phyloP scores from a whole-genome alignment of 2,888 invertebrate species.

The Drosophila neotestacea region DNA sequence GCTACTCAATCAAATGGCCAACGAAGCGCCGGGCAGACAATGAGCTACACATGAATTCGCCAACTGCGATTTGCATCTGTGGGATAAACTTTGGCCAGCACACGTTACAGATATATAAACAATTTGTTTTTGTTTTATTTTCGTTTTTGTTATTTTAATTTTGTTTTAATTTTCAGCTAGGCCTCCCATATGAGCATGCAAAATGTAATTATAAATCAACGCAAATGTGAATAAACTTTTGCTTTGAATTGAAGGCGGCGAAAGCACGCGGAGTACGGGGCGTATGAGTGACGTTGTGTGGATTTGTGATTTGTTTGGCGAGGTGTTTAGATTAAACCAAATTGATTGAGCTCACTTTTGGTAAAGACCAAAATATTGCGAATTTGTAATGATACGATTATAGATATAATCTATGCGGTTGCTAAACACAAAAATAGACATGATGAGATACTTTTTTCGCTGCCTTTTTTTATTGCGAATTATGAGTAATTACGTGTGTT shows the following conservation, averaged over 20 bases:
- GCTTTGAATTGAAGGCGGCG: constrained; percentile 50
- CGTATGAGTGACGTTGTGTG: constrained; percentile 62
- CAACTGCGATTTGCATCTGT: constrained; percentile 44
- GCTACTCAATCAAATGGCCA: constrained; percentile 62
- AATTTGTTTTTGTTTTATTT: background rate
- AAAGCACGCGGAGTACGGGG: constrained; percentile 37
- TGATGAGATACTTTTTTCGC: constrained; percentile 29
- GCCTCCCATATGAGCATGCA: constrained; percentile 27
- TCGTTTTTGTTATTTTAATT: constrained; percentile 7
- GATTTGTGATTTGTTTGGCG: constrained; percentile 37
- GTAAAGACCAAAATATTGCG: constrained; percentile 21
- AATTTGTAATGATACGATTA: constrained; percentile 31
- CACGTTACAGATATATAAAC: constrained; percentile 28
- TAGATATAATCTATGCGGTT: constrained; percentile 19
- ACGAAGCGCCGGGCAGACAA: constrained; percentile 52
- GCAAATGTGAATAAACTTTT: constrained; percentile 78
- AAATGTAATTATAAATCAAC: constrained; percentile 61
- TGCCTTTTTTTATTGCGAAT: constrained; percentile 21
- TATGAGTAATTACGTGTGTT: constrained; percentile 27
- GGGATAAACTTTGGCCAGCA: constrained; percentile 31
- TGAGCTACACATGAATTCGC: constrained; percentile 25
- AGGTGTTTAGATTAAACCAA: constrained; percentile 60
- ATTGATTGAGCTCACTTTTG: constrained; percentile 60
- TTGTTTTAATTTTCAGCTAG: constrained; percentile 24
- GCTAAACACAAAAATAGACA: constrained; percentile 34